Base-by-base conservation (phyloP, 2,888 invertebrate genomes). In the Conus canariensis region DNA sequence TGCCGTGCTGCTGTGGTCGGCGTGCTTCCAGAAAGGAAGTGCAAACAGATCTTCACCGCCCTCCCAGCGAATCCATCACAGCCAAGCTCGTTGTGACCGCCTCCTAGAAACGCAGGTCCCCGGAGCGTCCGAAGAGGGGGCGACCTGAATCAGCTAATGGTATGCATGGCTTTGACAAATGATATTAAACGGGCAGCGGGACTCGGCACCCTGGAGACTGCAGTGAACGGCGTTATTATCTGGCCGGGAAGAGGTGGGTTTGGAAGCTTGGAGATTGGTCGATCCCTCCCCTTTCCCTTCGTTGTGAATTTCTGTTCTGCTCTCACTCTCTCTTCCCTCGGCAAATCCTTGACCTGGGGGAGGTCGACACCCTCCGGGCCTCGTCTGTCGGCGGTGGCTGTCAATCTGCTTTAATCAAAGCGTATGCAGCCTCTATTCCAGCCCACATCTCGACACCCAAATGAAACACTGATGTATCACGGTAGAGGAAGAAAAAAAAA, bases 101-200 rank as follows among this genome's bases (percentile, higher is more conserved):
- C 25, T 14, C 25, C 85, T 22, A 30, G 86, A 86, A 86, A 67
- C 64, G 7, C 60, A 45, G 67, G 64, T 64, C 7, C 86, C 86
- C 45, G 7, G 60, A 67, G 60, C 4, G 85, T 25, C 19, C 16
- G 80, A 22, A 14, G 64, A 14, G 8, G 64, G 88, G 56, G 25
- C 56, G 88, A 67, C 88, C 83, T 83, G 64, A 70, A 59, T 25
- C 74, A 85, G 88, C 74, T 90, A 90, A 90, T 90, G 87, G 60
- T 91, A 91, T 90, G 89, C 88, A 87, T 89, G 83, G 70, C 87
- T 91, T 85, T 91, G 91, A 91, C 91, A 91, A 91, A 91, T 91
- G 91, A 90, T 91, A 87, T 85, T 87, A 91, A 91, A 58, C 88
- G 85, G 89, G 45, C 70, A 89, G 60, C 30, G 89, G 60, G 60